Evolutionary conservation across 2,797 vertebrate genomes (phyloP).

Genomic region (Platyrinchus mystaceus): DNA sequence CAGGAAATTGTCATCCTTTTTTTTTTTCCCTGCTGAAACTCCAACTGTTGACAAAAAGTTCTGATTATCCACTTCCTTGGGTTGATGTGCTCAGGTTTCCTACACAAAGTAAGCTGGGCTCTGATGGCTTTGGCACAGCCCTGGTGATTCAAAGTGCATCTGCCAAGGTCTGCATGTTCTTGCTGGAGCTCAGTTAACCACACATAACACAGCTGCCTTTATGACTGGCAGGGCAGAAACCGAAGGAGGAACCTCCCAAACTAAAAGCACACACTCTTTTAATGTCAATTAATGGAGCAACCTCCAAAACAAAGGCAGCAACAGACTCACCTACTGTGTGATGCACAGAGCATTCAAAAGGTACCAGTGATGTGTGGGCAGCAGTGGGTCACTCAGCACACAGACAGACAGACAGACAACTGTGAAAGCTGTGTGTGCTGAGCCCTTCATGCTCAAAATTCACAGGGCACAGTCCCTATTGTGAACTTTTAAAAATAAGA

Average conservation of each 20-base stretch:
- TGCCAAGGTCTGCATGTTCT: neutral
- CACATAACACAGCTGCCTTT: slow-evolving; percentile 35
- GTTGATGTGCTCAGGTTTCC: neutral
- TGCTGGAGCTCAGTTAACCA: neutral
- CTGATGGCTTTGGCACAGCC: neutral
- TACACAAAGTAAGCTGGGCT: neutral
- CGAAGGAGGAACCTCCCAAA: neutral
- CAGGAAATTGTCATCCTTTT: slow-evolving; percentile 32
- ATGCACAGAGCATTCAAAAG: neutral
- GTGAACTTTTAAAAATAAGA: neutral
- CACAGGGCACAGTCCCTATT: neutral
- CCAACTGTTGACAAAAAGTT: neutral
- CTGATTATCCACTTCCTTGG: neutral
- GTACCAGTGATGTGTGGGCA: neutral
- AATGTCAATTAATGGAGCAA: neutral
- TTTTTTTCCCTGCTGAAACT: neutral
- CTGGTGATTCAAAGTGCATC: slow-evolving; percentile 24
- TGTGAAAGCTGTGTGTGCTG: neutral
- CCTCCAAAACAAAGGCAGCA: neutral
- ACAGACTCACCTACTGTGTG: neutral
- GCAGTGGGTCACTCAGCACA: neutral
- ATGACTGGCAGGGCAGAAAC: slow-evolving; percentile 14
- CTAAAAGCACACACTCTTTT: neutral
- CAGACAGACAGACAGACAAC: neutral
- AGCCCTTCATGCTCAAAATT: neutral